Evolutionary conservation across 2,113 vertebrate species (phyloP), one percentile per base, ranked within the genome.

Genomic region (Spheniscus mendiculus): DNA sequence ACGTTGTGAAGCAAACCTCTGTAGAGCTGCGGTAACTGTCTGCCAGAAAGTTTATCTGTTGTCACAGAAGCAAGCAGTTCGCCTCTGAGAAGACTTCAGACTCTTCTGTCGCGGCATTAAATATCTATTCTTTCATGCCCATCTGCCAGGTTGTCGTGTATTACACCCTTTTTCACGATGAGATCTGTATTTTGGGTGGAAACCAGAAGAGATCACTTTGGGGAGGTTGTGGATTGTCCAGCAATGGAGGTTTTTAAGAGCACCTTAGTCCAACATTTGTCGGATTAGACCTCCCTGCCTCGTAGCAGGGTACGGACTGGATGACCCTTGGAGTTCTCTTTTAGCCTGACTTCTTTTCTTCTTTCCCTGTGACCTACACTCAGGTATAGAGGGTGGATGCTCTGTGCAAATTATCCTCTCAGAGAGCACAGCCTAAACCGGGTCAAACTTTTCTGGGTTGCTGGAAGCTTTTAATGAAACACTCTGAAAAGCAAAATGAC

Each of bases 31-130:
- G 9, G 81, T 19, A 15, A 9, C 62, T 88, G 87, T 71, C 97
- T 78, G 93, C 82, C 95, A 95, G 78, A 6, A 22, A 1, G 38
- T 25, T 86, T 80, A 26, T 80, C 91, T 95, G 23, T 65, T 93
- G 50, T 91, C 56, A 42, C 94, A 80, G 63, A 44, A 95, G 83
- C 83, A 73, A 92, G 87, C 72, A 66, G 13, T 89, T 86, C 19
- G 16, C 83, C 85, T 90, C 95, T 47, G 83, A 36, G 90, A 87
- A 94, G 89, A 30, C 73, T 92, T 92, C 80, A 86, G 6, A 20
- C 87, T 62, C n/a, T 20, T 84, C 85, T 45, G 0, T 56, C 2
- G 3, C 6, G 49, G 73, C 47, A 6, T 70, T 45, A 42, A 88
- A 27, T 21, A 4, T 11, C 52, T 67, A 36, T 65, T 89, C 76